Base-by-base conservation (phyloP, 92 coral and sea anemone genomes). In the Isaurus tuberculatus region DNA sequence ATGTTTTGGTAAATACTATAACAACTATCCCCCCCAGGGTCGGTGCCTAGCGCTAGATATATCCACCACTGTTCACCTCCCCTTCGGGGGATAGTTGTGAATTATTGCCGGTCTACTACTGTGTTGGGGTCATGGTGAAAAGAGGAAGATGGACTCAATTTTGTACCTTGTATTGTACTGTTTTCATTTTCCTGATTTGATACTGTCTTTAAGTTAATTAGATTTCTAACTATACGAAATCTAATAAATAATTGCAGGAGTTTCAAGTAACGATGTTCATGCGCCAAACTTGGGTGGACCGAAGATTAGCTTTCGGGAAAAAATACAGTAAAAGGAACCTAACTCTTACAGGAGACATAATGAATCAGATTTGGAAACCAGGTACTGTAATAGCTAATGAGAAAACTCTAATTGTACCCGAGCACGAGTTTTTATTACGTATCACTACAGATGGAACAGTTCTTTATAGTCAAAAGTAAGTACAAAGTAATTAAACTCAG, bases 361-460 rank as follows among this genome's bases (percentile, higher is more conserved):
- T 93, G 81, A 58, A 93, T 13, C 98, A 93, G 75, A 89, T 95
- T 48, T 95, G 98, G 98, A 79, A 89, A 57, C 98, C 98, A 8
- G 98, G 93, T 55, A 93, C 97, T 0, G 94, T 93, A 73, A 90
- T 95, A 10, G 92, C 92, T 80, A 93, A 95, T 81, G 98, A 95
- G 82, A 95, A 94, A 79, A 91, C 97, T 19, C 90, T 92, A 40
- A 34, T 43, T 44, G 89, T 92, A 22, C 97, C 97, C 0, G 87
- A 91, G 25, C 77, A 86, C 55, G 94, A 91, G 83, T 95, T 95
- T 65, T 84, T 89, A 28, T 92, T 95, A 17, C 89, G 89, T 30
- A 51, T 95, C 16, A 48, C 8, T 30, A 73, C 93, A 43, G 89
- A 86, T 53, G 98, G 97, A 60, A 83, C 20, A 57, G 46, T 95